phyloP scores from a whole-genome alignment of 2,888 invertebrate genomes.

The Agrotis clavis region DNA sequence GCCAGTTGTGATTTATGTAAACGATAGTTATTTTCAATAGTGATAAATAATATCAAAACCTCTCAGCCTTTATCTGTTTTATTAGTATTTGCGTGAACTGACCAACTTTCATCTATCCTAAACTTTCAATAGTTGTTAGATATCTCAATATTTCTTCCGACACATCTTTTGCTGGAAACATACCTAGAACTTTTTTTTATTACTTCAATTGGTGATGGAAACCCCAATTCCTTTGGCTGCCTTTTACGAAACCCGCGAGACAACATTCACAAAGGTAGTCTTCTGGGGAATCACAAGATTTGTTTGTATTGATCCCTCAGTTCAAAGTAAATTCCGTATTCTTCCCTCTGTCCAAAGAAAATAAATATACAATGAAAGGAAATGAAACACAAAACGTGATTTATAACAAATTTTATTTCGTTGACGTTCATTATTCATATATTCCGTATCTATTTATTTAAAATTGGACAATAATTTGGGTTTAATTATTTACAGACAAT shows the following conservation, averaged over 20 bases:
- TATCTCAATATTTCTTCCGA: too few relatives aligned
- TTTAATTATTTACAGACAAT: slow-evolving; percentile 64
- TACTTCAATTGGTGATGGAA: slow-evolving; percentile 23
- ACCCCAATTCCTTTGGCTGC: slow-evolving; percentile 19
- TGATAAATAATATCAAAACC: too few relatives aligned
- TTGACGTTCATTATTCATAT: slow-evolving; percentile 72
- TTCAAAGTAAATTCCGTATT: background rate
- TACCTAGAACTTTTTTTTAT: background rate
- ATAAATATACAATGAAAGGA: background rate
- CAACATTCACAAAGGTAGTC: slow-evolving; percentile 12
- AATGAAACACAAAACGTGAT: slow-evolving; percentile 57
- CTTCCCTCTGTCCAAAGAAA: background rate
- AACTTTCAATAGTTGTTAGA: too few relatives aligned
- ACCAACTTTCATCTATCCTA: too few relatives aligned
- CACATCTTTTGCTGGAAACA: background rate
- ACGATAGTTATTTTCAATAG: too few relatives aligned
- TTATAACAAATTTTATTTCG: slow-evolving; percentile 75
- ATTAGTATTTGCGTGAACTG: too few relatives aligned
- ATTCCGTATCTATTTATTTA: slow-evolving; percentile 60
- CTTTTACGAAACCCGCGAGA: slow-evolving; percentile 37
- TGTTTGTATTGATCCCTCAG: slow-evolving; percentile 21
- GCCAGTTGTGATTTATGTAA: too few relatives aligned
- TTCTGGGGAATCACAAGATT: slow-evolving; percentile 31
- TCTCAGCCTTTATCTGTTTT: too few relatives aligned
- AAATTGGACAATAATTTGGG: slow-evolving; percentile 65